Evolutionary conservation across 2,888 invertebrate species (phyloP).

Genomic region (Ephialtes manifestator): DNA sequence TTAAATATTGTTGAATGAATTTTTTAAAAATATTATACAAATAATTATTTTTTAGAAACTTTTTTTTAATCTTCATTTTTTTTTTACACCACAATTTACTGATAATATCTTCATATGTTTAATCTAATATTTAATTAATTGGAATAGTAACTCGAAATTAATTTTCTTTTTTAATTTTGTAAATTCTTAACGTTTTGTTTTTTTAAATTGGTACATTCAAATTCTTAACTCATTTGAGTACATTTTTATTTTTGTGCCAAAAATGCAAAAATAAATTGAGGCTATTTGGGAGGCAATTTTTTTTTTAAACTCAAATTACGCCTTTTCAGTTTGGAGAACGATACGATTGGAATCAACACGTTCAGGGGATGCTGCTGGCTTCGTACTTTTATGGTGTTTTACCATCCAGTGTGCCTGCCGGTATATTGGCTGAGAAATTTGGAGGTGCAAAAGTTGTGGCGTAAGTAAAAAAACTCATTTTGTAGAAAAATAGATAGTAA

Average conservation of each 20-base stretch:
- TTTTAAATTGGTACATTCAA: no score
- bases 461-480: slow-evolving; percentile 75
- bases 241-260: background rate
- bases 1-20: no score
- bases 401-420: slow-evolving; percentile 82
- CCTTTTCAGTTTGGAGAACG: slow-evolving; percentile 80
- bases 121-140: no score
- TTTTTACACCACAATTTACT: background rate
- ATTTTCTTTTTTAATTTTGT: background rate
- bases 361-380: slow-evolving; percentile 80
- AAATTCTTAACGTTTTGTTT: no score
- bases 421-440: slow-evolving; percentile 83
- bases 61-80: background rate
- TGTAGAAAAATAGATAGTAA: background rate
- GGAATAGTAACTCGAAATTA: no score
- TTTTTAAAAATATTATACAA: no score
- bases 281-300: background rate
- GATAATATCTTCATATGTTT: no score
- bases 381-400: slow-evolving; percentile 83
- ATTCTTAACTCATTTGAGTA: background rate
- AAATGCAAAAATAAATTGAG: background rate
- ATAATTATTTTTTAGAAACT: background rate
- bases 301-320: slow-evolving; percentile 1
- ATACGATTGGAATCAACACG: slow-evolving; percentile 81
- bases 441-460: slow-evolving; percentile 84